phyloP scores from a whole-genome alignment of 2,888 invertebrate species.

The Nomada ruficornis region DNA sequence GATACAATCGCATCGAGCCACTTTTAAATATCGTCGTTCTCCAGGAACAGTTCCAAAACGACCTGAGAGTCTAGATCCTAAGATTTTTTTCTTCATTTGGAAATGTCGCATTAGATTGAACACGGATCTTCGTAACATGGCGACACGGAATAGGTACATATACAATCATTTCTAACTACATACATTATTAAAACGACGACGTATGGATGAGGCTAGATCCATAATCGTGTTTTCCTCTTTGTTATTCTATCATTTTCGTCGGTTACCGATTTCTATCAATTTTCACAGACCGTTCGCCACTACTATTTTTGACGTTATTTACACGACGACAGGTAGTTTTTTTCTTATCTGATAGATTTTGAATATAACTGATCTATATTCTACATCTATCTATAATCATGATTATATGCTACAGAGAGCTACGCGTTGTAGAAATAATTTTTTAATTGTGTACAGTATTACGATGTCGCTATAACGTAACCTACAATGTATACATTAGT shows the following conservation, averaged over 20 bases:
- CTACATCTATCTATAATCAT: neutral
- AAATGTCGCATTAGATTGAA: slow-evolving; percentile 38
- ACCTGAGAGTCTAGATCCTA: slow-evolving; percentile 8
- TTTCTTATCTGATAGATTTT: slow-evolving; percentile 12
- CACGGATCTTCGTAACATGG: slow-evolving; percentile 63
- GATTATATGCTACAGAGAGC: neutral
- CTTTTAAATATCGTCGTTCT: slow-evolving; percentile 25
- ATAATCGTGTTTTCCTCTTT: neutral
- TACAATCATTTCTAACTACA: neutral
- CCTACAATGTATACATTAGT: slow-evolving; percentile 12
- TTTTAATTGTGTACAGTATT: slow-evolving; percentile 21
- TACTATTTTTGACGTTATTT: slow-evolving; percentile 18
- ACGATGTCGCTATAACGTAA: slow-evolving; percentile 17
- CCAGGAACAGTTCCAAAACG: slow-evolving; percentile 23
- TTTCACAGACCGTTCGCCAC: neutral
- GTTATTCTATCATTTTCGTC: neutral
- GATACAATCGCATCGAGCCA: slow-evolving; percentile 30
- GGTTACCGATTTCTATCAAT: neutral
- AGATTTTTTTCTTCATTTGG: slow-evolving; percentile 20
- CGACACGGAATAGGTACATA: slow-evolving; percentile 58
- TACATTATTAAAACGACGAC: slow-evolving; percentile 2
- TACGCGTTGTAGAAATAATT: slow-evolving; percentile 23
- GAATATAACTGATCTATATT: slow-evolving; percentile 15
- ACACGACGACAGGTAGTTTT: slow-evolving; percentile 57
- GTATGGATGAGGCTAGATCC: neutral